phyloP scores from a whole-genome alignment of 2,113 vertebrate genomes.

The Pholis gunnellus region DNA sequence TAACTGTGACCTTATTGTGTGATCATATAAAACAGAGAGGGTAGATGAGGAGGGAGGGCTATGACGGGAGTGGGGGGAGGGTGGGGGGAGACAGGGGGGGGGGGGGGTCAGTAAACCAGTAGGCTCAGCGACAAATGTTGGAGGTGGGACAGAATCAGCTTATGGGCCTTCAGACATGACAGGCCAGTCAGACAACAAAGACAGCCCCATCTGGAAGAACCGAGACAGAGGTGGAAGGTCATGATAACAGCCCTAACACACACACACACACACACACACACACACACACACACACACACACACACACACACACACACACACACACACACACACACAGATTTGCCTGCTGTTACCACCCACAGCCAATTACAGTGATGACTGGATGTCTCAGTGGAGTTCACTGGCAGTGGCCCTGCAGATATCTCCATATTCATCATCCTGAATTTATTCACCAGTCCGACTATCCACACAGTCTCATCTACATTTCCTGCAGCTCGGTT shows the following conservation, averaged over 20 bases:
- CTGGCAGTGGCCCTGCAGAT: slow-evolving; percentile 1
- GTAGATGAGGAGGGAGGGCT: slow-evolving; percentile 3
- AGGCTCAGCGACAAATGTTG: background rate
- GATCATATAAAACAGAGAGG: background rate
- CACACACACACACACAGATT: slow-evolving; percentile 35
- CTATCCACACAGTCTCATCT: slow-evolving; percentile 38
- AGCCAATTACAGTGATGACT: slow-evolving; percentile 52
- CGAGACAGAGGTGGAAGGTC: slow-evolving; percentile 65
- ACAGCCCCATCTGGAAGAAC: slow-evolving; percentile 67
- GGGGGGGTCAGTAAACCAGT: background rate
- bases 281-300: slow-evolving; percentile 26
- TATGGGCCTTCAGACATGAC: slow-evolving; percentile 49
- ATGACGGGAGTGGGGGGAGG: background rate
- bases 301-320: slow-evolving; percentile 38
- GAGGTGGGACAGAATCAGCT: slow-evolving; percentile 43
- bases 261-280: slow-evolving; percentile 27
- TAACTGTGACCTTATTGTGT: slow-evolving; percentile 51
- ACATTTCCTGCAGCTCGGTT: slow-evolving; percentile 3
- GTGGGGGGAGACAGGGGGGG: background rate
- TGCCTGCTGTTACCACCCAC: slow-evolving; percentile 54
- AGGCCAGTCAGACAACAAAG: slow-evolving; percentile 66
- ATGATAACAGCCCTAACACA: slow-evolving; percentile 24
- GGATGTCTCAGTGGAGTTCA: slow-evolving; percentile 47
- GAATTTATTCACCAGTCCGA: slow-evolving; percentile 35
- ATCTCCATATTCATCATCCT: slow-evolving; percentile 64